These are phyloP conservation scores for Drepana arcuata DNA, from an alignment of 1,140 invertebrate genomes.

Conservation along the genomic window DNA sequence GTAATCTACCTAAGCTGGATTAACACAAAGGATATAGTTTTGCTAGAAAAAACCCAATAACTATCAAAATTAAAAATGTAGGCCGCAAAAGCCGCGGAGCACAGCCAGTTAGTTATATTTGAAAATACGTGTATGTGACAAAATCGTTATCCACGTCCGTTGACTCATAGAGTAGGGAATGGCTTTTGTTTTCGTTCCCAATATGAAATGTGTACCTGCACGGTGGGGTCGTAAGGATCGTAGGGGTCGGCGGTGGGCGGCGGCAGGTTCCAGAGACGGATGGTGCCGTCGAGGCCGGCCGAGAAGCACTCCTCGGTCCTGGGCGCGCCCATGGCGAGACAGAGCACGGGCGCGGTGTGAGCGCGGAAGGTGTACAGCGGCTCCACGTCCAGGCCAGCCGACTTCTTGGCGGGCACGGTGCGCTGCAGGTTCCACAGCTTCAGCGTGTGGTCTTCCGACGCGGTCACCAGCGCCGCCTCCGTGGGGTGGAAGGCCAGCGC, in stretches of 20 bases:
- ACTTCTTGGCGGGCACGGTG: slow-evolving; percentile 97
- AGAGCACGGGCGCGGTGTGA: slow-evolving; percentile 93
- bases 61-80: no score
- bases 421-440: slow-evolving; percentile 99
- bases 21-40: no score
- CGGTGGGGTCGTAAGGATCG: slow-evolving; percentile 95
- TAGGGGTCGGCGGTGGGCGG: slow-evolving; percentile 98
- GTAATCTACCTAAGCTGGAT: no score
- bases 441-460: slow-evolving; percentile 98
- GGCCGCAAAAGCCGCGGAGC: no score
- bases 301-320: slow-evolving; percentile 97
- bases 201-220: slow-evolving; percentile 73
- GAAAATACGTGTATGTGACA: no score
- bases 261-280: slow-evolving; percentile 97
- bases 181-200: not conserved
- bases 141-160: not conserved
- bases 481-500: slow-evolving; percentile 98
- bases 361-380: slow-evolving; percentile 98
- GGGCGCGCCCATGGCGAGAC: slow-evolving; percentile 91
- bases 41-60: no score
- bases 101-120: no score
- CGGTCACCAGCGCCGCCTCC: slow-evolving; percentile 97
- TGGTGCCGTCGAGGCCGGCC: slow-evolving; percentile 92
- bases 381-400: slow-evolving; percentile 96
- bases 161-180: not conserved